Percentiles rank a stretch among this genome's conserved stretches.
Conservation (phyloP, 2,113 vertebrate genomes). For the Oncorhynchus nerka region DNA sequence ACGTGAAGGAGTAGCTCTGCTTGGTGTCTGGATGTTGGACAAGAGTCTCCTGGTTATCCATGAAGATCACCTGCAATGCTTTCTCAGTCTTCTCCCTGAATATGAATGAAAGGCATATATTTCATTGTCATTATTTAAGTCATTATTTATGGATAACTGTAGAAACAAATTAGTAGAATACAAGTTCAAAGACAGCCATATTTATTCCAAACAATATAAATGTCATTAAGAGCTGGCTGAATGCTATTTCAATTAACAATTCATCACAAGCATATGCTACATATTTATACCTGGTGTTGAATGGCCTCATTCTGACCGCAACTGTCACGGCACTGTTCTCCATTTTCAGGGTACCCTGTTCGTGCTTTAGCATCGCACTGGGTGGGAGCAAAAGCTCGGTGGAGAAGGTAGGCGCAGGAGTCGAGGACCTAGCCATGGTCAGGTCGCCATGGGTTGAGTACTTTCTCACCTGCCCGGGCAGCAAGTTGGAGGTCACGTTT, state of each 20-base stretch:
- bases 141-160: too few species aligned
- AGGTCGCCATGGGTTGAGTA: constrained; percentile 10
- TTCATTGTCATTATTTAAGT: too few species aligned
- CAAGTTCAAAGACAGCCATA: too few species aligned
- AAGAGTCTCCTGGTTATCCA: constrained; percentile 78
- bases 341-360: constrained; percentile 66
- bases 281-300: constrained; percentile 80
- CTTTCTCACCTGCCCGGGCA: constrained; percentile 30
- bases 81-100: constrained; percentile 84
- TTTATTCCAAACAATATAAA: too few species aligned
- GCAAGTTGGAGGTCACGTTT: constrained; percentile 14
- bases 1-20: constrained; percentile 82
- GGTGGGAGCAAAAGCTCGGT: constrained; percentile 28
- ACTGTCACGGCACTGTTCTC: constrained; percentile 89
- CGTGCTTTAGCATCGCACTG: neutral
- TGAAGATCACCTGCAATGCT: constrained; percentile 77
- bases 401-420: neutral
- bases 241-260: too few species aligned
- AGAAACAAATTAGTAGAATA: too few species aligned
- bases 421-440: constrained; percentile 29
- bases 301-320: constrained; percentile 88
- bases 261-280: too few species aligned
- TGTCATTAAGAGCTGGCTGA: too few species aligned
- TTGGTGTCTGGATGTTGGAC: constrained; percentile 82
- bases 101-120: neutral